Conservation (phyloP, 1,140 invertebrate species). For the Dufourea novaeangliae region DNA sequence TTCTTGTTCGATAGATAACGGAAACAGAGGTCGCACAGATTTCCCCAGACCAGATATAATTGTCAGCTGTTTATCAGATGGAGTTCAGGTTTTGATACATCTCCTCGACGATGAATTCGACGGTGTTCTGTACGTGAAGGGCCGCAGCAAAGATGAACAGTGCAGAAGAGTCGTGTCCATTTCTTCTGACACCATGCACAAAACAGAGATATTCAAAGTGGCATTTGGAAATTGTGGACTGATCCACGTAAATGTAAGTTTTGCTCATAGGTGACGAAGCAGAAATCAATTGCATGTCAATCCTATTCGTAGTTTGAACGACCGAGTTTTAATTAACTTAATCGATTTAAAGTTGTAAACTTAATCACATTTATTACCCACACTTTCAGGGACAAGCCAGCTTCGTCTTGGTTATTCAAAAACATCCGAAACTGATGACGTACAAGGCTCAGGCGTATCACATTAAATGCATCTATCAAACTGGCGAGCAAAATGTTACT, state of each 20-base stretch:
- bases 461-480: slow-evolving; percentile 96
- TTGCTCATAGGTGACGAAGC: no score
- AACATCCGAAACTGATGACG: slow-evolving; percentile 97
- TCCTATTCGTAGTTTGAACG: neutral
- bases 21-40: slow-evolving; percentile 85
- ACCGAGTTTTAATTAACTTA: no score
- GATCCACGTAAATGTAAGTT: slow-evolving; percentile 93
- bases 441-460: slow-evolving; percentile 97
- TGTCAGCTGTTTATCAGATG: slow-evolving; percentile 94
- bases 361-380: slow-evolving; percentile 1
- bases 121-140: slow-evolving; percentile 96
- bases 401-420: slow-evolving; percentile 96
- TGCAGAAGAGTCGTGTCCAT: slow-evolving; percentile 91
- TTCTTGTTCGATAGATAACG: slow-evolving; percentile 71
- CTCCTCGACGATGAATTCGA: slow-evolving; percentile 91
- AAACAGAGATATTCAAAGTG: slow-evolving; percentile 92
- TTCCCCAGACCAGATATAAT: slow-evolving; percentile 93
- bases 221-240: slow-evolving; percentile 95
- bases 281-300: neutral
- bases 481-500: slow-evolving; percentile 95
- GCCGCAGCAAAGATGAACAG: slow-evolving; percentile 95
- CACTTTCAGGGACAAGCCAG: slow-evolving; percentile 90
- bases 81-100: slow-evolving; percentile 93
- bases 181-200: slow-evolving; percentile 84
- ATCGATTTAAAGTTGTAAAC: neutral